Percentiles rank a stretch among this genome's conserved stretches.
Evolutionary conservation across 2,797 vertebrate genomes (phyloP).

Genomic region (Chaetodon trifasciatus): DNA sequence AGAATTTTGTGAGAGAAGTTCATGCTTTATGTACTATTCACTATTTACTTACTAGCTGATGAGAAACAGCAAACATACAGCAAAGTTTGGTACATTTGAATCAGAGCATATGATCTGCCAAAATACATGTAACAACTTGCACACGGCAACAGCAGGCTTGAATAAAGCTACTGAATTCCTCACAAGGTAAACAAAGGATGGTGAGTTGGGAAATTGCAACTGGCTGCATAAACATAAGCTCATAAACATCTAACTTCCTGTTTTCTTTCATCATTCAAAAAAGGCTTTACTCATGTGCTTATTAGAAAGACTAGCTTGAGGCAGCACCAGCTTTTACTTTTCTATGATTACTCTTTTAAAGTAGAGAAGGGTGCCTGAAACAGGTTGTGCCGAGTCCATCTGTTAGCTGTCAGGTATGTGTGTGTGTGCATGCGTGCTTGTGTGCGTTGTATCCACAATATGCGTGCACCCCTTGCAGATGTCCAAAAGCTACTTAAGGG

Average conservation of each 20-base stretch:
- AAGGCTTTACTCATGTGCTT: constrained; percentile 39
- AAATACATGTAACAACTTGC: neutral
- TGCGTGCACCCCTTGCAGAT: constrained; percentile 65
- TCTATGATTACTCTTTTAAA: constrained; percentile 65
- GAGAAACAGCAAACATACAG: neutral
- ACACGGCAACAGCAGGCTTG: constrained; percentile 13
- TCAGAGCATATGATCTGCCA: neutral
- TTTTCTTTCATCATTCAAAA: constrained; percentile 52
- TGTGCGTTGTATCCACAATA: constrained; percentile 42
- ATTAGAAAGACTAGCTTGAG: constrained; percentile 40
- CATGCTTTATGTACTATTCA: neutral
- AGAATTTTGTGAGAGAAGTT: neutral
- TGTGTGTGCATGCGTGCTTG: constrained; percentile 14
- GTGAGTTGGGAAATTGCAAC: constrained; percentile 3
- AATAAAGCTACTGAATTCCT: neutral
- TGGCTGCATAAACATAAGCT: constrained; percentile 24
- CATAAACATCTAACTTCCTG: constrained; percentile 50
- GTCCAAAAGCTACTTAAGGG: constrained; percentile 79
- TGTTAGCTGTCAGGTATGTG: constrained; percentile 73
- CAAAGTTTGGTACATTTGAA: neutral
- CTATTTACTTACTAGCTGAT: neutral
- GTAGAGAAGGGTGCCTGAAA: constrained; percentile 51
- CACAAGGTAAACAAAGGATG: constrained; percentile 12
- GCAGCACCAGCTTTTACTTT: constrained; percentile 48
- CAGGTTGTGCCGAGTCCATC: constrained; percentile 70